A percentile compares a stretch with the other conserved stretches of the same genome.
phyloP scores from a whole-genome alignment of 2,888 invertebrate genomes.

The Blastobasis adustella region DNA sequence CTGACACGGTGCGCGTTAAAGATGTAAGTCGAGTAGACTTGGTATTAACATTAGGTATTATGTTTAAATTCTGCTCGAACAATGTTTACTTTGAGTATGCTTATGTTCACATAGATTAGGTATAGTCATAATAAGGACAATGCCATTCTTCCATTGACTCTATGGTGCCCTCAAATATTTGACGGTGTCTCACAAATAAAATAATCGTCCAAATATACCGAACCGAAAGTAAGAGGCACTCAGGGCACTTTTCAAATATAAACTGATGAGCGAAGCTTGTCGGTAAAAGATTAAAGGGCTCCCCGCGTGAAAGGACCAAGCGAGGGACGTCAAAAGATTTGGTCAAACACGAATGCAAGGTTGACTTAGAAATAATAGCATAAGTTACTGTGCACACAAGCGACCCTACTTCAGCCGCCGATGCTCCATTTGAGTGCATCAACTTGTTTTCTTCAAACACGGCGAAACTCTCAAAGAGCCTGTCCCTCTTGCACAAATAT shows the following conservation, averaged over 20 bases:
- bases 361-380: conserved; percentile 71
- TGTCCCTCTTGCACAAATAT: background rate
- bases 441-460: conserved; percentile 68
- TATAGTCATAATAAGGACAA: no score
- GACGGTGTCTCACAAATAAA: background rate
- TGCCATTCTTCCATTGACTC: no score
- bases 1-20: no score
- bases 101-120: no score
- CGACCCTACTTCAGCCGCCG: conserved; percentile 55
- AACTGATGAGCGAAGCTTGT: conserved; percentile 41
- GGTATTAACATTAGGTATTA: no score
- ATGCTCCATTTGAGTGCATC: conserved; percentile 57
- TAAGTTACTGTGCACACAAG: conserved; percentile 61
- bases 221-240: conserved; percentile 23
- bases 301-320: conserved; percentile 23
- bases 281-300: conserved; percentile 61
- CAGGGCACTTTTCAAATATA: conserved; percentile 19
- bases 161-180: background rate
- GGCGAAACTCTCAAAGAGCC: conserved; percentile 34
- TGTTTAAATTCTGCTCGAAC: no score
- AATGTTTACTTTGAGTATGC: no score
- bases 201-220: conserved; percentile 1
- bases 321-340: conserved; percentile 60
- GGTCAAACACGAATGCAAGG: conserved; percentile 59
- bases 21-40: no score